Conservation (phyloP, 2,113 vertebrate genomes). For the Dolichallabes microphthalmus region DNA sequence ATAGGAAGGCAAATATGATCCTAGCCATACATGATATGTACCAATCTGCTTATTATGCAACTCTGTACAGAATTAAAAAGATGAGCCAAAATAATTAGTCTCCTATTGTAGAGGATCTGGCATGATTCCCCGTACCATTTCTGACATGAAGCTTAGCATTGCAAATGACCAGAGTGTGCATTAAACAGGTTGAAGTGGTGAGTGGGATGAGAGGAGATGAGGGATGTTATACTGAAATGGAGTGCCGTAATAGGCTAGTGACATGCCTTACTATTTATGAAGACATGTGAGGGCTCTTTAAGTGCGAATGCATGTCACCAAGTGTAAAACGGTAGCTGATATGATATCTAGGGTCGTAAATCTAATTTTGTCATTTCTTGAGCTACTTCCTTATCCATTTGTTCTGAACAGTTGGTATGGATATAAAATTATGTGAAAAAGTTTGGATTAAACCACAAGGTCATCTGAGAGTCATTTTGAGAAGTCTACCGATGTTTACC, state of each 20-base stretch:
- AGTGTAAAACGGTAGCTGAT: slow-evolving; percentile 57
- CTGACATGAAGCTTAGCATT: slow-evolving; percentile 61
- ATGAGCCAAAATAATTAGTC: slow-evolving; percentile 66
- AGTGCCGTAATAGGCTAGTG: slow-evolving; percentile 10
- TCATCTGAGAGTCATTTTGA: neutral
- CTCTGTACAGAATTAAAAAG: slow-evolving; percentile 61
- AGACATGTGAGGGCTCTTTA: slow-evolving; percentile 53
- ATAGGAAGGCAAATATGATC: slow-evolving; percentile 18
- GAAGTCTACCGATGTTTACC: neutral
- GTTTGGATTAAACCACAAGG: neutral
- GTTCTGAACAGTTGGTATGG: slow-evolving; percentile 9
- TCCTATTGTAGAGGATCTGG: slow-evolving; percentile 50
- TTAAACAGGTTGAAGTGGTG: slow-evolving; percentile 36
- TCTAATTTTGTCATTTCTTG: slow-evolving; percentile 57
- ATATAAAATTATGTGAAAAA: neutral
- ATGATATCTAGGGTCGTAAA: slow-evolving; percentile 62
- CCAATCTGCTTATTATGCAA: slow-evolving; percentile 64
- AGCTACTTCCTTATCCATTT: slow-evolving; percentile 60
- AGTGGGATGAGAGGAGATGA: slow-evolving; percentile 37
- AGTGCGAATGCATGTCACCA: slow-evolving; percentile 55
- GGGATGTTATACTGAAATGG: slow-evolving; percentile 11
- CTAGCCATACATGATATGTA: slow-evolving; percentile 40
- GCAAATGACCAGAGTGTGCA: slow-evolving; percentile 61
- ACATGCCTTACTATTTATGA: slow-evolving; percentile 60
- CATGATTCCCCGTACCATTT: slow-evolving; percentile 39